Base-by-base conservation (phyloP, 2,888 invertebrate genomes). In the Sympetrum striolatum region DNA sequence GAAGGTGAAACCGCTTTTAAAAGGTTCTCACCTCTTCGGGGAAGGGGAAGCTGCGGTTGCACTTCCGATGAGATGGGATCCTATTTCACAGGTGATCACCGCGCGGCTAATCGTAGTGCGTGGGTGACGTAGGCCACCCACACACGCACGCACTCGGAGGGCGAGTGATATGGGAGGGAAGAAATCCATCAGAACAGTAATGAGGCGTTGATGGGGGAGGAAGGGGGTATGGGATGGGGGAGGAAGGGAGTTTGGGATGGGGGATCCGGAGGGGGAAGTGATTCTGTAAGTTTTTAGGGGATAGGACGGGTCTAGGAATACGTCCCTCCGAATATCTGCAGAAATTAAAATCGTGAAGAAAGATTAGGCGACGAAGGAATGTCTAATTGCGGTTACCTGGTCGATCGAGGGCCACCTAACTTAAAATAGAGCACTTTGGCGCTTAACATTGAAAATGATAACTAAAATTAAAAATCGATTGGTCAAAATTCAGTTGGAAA, bases 71-170 rank as follows among this genome's bases (percentile, higher is more conserved):
- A 15, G 18, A 35, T n/a, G 80, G 35, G 82, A 82, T 82, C 58
- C 58, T 35, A 82, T 82, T 82, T 82, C 82, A 82, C 82, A 82
- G 82, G 35, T 60, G 82, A 82, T 82, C 58, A 82, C 82, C 82
- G 82, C 35, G 82, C 25, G 31, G 82, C 82, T 82, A 82, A 82
- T 82, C 82, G 82, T 31, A 35, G 82, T 82, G 82, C 82, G 82
- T 82, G 82, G 82, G 82, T 82, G 82, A 82, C 82, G 82, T 82
- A 35, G 82, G 58, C 82, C 82, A 82, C 82, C 82, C 82, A 81
- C 53, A 48, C 81, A 81, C 31, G 4, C 81, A 53, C 39, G 25
- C 25, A 53, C 53, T 48, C 81, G 81, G 53, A 18, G 81, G 44
- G 31, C 15, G 25, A 12, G 44, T 10, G 53, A 53, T 10, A 18